These are phyloP conservation scores for Heliconius sara DNA, from an alignment of 2,888 invertebrate species.

Conservation along the genomic window DNA sequence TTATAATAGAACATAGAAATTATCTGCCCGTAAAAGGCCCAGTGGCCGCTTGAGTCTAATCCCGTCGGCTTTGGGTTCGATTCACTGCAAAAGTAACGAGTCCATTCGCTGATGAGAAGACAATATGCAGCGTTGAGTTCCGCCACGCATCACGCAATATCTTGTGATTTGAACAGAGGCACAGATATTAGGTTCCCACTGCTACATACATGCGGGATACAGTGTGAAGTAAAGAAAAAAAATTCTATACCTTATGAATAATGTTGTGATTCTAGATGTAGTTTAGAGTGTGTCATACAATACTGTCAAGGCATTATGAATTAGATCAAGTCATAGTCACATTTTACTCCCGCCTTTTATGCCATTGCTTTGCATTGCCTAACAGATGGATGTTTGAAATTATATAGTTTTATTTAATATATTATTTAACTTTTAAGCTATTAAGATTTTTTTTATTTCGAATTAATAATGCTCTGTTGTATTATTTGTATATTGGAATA, in stretches of 20 bases:
- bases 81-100: background rate
- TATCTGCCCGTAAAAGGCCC: background rate
- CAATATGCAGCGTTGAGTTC: background rate
- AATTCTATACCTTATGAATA: slow-evolving; percentile 18
- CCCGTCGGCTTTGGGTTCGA: background rate
- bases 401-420: slow-evolving; percentile 5
- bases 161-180: background rate
- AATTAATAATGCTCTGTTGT: slow-evolving; percentile 27
- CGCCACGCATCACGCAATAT: background rate
- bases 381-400: background rate
- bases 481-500: slow-evolving; percentile 44
- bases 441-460: slow-evolving; percentile 16
- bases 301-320: background rate
- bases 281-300: slow-evolving; percentile 19
- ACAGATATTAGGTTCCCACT: background rate
- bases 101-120: background rate
- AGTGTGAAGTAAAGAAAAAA: background rate
- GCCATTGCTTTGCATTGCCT: slow-evolving; percentile 25
- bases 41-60: background rate
- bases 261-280: slow-evolving; percentile 33
- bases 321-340: background rate
- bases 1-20: slow-evolving; percentile 17
- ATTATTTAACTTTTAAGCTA: background rate
- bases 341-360: slow-evolving; percentile 5
- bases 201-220: background rate